These are phyloP conservation scores for Wiebesia pumilae DNA, from an alignment of 1,140 invertebrate genomes.

Conservation along the genomic window DNA sequence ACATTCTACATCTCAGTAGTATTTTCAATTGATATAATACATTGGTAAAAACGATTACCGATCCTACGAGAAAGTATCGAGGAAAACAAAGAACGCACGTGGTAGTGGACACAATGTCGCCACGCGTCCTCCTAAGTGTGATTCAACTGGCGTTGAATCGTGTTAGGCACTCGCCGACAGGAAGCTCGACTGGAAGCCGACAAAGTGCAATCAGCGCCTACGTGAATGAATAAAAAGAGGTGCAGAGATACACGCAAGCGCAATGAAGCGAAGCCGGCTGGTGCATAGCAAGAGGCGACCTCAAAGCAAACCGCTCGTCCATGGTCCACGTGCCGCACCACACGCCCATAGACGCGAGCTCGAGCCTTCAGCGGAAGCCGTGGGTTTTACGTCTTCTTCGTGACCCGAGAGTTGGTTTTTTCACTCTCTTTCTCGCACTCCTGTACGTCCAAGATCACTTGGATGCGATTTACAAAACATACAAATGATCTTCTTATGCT, in stretches of 20 bases:
- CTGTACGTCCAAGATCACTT: no score
- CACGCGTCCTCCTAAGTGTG: slow-evolving; percentile 13
- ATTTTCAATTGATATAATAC: no score
- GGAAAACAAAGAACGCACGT: not conserved
- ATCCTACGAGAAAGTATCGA: not conserved
- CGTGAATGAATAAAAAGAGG: slow-evolving; percentile 30
- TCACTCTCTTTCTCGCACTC: no score
- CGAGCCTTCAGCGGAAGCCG: not conserved
- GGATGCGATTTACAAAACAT: no score
- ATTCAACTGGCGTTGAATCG: slow-evolving; percentile 3
- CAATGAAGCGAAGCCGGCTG: not conserved
- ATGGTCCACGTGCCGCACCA: not conserved
- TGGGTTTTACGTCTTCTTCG: slow-evolving; percentile 24
- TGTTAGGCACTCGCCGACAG: slow-evolving; percentile 5
- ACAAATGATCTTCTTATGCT: no score
- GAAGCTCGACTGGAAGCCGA: not conserved
- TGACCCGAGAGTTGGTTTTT: not conserved
- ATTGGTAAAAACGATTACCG: no score
- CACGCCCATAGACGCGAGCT: no score
- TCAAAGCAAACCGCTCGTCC: not conserved
- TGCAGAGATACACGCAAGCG: not conserved
- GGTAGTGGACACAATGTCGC: not conserved
- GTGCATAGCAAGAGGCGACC: slow-evolving; percentile 13
- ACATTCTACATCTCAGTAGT: no score
- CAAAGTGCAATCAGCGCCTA: slow-evolving; percentile 32